These are phyloP conservation scores for Macrostomum cliftonense DNA, from an alignment of 2,888 invertebrate species.

Conservation along the genomic window DNA sequence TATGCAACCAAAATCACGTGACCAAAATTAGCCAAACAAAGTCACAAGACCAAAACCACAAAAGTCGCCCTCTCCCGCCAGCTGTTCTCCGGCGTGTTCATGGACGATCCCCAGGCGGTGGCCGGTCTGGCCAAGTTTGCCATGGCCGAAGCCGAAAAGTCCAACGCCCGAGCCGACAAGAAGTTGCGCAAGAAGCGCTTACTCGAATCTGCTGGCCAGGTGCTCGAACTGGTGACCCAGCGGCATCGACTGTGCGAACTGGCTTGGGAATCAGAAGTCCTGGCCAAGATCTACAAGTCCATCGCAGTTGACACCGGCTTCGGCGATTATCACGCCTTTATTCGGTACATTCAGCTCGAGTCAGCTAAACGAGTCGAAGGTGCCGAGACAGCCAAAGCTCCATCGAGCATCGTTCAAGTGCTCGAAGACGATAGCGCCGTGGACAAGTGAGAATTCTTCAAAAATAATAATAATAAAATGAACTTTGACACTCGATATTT, in stretches of 20 bases:
- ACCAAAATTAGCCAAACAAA: no score
- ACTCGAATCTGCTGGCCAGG: conserved; percentile 18
- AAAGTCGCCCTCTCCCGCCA: conserved; percentile 13
- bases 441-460: conserved; percentile 25
- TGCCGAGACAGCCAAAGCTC: conserved; percentile 25
- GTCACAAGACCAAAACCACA: no score
- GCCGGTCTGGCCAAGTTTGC: conserved; percentile 13
- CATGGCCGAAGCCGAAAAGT: conserved; percentile 5
- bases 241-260: conserved; percentile 28
- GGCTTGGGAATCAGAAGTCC: conserved; percentile 23
- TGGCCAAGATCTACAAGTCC: conserved; percentile 22
- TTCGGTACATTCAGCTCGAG: conserved; percentile 34
- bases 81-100: conserved; percentile 28
- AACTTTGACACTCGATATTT: no score
- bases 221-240: conserved; percentile 25
- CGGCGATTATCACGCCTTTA: conserved; percentile 32
- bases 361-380: conserved; percentile 31
- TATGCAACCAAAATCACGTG: no score
- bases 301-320: conserved; percentile 29
- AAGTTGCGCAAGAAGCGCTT: conserved; percentile 10
- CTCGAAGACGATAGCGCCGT: conserved; percentile 30
- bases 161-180: conserved; percentile 7
- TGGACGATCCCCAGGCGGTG: conserved; percentile 27
- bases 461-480: no score
- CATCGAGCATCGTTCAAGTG: conserved; percentile 28